Evolutionary conservation across 2,113 vertebrate species (phyloP).

Genomic region (Numenius arquata): DNA sequence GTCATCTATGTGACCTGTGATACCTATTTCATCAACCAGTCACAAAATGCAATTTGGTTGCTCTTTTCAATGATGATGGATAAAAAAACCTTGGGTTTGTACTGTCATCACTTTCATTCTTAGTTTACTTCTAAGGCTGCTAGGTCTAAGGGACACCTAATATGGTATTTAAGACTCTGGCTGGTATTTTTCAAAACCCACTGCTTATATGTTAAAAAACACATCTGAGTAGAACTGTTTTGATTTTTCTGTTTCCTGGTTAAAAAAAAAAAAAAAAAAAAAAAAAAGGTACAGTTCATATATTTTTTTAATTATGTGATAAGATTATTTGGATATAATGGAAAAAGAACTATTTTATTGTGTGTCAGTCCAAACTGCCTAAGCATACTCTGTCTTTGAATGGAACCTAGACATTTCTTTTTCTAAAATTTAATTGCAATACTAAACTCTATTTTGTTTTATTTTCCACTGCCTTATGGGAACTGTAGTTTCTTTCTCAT

Average conservation of each 20-base stretch:
- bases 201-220: not conserved
- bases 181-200: not conserved
- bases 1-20: not conserved
- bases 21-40: not conserved
- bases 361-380: not conserved
- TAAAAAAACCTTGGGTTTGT: not conserved
- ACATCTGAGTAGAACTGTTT: not conserved
- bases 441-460: not conserved
- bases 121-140: not conserved
- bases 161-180: not conserved
- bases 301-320: not conserved
- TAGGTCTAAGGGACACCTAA: not conserved
- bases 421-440: not conserved
- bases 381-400: not conserved
- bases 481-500: slow-evolving; percentile 15
- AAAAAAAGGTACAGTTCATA: rapidly evolving
- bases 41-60: not conserved
- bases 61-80: not conserved
- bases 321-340: not conserved
- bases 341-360: not conserved
- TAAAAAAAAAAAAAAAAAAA: not conserved
- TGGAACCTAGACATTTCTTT: not conserved
- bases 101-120: not conserved
- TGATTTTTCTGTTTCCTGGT: not conserved
- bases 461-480: not conserved